phyloP scores from a whole-genome alignment of 2,113 vertebrate species.

The Elaphurus davidianus region DNA sequence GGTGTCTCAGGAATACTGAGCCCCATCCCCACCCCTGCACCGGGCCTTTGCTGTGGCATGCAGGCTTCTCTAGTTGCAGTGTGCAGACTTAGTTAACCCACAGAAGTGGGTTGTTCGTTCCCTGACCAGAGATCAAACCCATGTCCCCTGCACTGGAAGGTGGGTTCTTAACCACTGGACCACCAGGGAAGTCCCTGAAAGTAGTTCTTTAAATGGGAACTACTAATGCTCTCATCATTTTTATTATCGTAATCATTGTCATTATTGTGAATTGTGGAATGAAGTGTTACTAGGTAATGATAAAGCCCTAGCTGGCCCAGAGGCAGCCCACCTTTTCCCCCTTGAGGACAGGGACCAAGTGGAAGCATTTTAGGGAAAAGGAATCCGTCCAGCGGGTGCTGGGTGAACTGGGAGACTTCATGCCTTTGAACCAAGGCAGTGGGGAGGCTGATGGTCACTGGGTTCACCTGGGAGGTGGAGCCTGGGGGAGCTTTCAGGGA shows the following conservation, averaged over 20 bases:
- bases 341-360: rapidly evolving
- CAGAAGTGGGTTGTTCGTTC: too few relatives aligned
- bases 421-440: neutral
- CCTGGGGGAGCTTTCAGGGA: neutral
- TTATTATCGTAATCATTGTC: neutral
- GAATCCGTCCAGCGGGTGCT: rapidly evolving
- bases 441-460: rapidly evolving
- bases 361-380: neutral
- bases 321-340: too few relatives aligned
- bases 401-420: neutral
- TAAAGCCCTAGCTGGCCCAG: neutral
- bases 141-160: too few relatives aligned
- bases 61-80: neutral
- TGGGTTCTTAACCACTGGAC: too few relatives aligned
- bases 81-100: too few relatives aligned
- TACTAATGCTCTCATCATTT: too few relatives aligned
- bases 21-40: neutral
- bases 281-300: too few relatives aligned
- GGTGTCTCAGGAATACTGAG: neutral
- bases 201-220: neutral
- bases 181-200: neutral
- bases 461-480: neutral
- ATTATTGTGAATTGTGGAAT: neutral
- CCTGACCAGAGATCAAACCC: too few relatives aligned
- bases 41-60: rapidly evolving